Evolutionary conservation across 1,140 invertebrate species (phyloP), one percentile per base, ranked within the genome.

Genomic region (Micrasema minimum): DNA sequence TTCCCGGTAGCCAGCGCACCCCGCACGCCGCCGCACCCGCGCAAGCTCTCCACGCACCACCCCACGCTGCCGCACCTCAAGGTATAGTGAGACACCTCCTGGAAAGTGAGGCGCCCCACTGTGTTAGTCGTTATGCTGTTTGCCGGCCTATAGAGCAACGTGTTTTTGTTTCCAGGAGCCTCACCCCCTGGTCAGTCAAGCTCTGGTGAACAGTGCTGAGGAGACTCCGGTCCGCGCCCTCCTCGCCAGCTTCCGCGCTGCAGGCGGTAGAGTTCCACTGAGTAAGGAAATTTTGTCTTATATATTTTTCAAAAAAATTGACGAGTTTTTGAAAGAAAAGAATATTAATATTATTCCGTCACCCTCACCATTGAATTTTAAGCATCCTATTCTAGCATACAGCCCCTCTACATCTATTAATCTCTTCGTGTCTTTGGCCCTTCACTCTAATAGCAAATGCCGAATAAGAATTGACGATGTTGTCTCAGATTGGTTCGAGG

Each of bases 221-320:
- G 87, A 91, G 45, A 86, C 85, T 18, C 86, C 90, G 14, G 85
- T 95, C 10, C 90, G 92, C 81, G 85, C 87, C 1, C 75, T 94
- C 41, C 79, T 98, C 1, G 92, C 96, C 0, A 88, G 96, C 80
- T 98, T 94, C 80, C 86, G 96, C 43, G 94, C 96, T 6, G 88
- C 90, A 65, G 96, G 96, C 3, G 91, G 92, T 31, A 74, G 20
- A 20, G 51, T 18, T 61, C 59, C 6, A 12, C 55, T 53, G 11
- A 53, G 66, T 69, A 20, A 61, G n/a, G 14, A 31, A 22, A n/a
- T n/a, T n/a, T n/a, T 38, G 37, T 38, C 5, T 6, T 38, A 38
- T 38, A 38, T 38, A 6, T 38, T 38, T 6, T 11, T 38, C 37
- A 38, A 38, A 38, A 38, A 38, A 38, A n/a, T n/a, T n/a, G n/a